Evolutionary conservation across 2,888 invertebrate genomes (phyloP).

Genomic region (Drosophila stalkeri): DNA sequence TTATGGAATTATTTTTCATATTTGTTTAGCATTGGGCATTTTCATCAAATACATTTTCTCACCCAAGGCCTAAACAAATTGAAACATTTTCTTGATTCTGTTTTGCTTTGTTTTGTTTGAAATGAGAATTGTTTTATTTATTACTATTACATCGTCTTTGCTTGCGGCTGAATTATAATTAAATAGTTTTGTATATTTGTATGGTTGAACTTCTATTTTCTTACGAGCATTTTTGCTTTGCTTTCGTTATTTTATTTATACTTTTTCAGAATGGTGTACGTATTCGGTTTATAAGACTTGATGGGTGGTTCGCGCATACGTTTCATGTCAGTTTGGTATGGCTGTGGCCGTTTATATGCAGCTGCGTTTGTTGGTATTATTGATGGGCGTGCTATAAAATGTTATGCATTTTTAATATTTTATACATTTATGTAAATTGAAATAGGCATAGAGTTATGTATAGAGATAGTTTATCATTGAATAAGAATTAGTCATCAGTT

Average conservation of each 20-base stretch:
- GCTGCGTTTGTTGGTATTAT: conserved; percentile 78
- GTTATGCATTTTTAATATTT: conserved; percentile 58
- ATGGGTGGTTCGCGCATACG: conserved; percentile 81
- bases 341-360: conserved; percentile 80
- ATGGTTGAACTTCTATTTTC: conserved; percentile 27
- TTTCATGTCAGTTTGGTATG: conserved; percentile 81
- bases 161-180: conserved; percentile 32
- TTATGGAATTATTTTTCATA: conserved; percentile 39
- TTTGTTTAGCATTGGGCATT: conserved; percentile 39
- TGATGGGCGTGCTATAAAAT: conserved; percentile 82
- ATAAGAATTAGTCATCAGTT: conserved; percentile 36
- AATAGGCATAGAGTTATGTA: conserved; percentile 34
- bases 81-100: conserved; percentile 35
- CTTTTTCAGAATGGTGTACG: conserved; percentile 79
- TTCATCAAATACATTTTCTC: conserved; percentile 5
- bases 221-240: conserved; percentile 10
- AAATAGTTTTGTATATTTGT: conserved; percentile 15
- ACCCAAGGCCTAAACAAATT: conserved; percentile 41
- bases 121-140: conserved; percentile 12
- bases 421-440: conserved; percentile 32
- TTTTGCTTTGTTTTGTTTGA: background rate
- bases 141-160: conserved; percentile 49
- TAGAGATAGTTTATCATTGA: conserved; percentile 30
- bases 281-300: conserved; percentile 79
- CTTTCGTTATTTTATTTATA: conserved; percentile 64